These are phyloP conservation scores for Chamaedrilus cognettii DNA, from an alignment of 2,888 invertebrate genomes.

Conservation along the genomic window DNA sequence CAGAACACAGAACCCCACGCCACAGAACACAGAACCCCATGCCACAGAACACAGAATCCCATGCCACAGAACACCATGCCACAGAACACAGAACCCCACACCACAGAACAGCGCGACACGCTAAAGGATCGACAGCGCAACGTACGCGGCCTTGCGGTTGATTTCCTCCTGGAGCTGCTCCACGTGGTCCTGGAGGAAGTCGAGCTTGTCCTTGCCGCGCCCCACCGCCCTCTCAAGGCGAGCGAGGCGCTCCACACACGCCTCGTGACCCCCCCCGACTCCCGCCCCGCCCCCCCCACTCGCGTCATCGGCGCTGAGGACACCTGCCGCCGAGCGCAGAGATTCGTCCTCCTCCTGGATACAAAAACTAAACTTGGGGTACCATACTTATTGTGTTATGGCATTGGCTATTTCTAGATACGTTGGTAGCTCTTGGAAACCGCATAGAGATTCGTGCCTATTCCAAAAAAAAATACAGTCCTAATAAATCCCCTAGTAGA, in stretches of 20 bases:
- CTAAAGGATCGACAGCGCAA: too few species aligned
- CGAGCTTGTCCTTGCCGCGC: slow-evolving; percentile 84
- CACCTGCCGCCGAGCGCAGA: slow-evolving; percentile 59
- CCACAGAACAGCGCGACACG: too few species aligned
- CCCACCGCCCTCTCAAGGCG: slow-evolving; percentile 87
- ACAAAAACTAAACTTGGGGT: too few species aligned
- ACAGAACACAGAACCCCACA: not conserved
- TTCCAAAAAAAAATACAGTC: too few species aligned
- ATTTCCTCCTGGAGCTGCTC: slow-evolving; percentile 82
- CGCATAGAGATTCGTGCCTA: too few species aligned
- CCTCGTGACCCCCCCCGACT: not conserved
- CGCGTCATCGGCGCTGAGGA: not conserved
- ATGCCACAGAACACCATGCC: too few species aligned
- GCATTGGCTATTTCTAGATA: too few species aligned
- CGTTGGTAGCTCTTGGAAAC: too few species aligned
- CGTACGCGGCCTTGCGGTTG: slow-evolving; percentile 73
- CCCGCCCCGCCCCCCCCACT: not conserved
- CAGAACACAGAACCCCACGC: too few species aligned
- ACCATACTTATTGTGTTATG: not conserved
- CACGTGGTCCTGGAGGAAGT: slow-evolving; percentile 93
- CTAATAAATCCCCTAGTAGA: too few species aligned
- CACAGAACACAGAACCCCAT: too few species aligned
- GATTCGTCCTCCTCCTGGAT: slow-evolving; percentile 17
- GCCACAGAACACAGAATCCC: too few species aligned
- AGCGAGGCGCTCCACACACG: slow-evolving; percentile 78